Base-by-base conservation (phyloP, 1,140 invertebrate genomes). In the Drosophila arawakana region DNA sequence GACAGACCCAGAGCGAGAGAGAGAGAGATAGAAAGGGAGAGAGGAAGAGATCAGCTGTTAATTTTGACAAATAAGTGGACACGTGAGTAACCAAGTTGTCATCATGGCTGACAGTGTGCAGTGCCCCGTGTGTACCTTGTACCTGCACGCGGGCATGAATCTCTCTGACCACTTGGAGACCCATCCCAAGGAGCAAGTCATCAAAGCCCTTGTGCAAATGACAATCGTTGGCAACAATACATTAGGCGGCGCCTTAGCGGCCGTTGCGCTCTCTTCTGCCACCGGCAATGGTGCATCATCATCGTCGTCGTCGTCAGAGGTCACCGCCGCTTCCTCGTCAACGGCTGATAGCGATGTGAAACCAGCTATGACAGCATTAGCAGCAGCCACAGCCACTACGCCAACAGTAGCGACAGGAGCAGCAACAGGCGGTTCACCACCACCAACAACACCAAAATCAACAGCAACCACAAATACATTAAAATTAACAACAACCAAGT, bases 141-240 rank as follows among this genome's bases (percentile, higher is more conserved):
- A 95, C 91, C 93, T 97, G 52, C 95, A 96, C 72, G 96, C 96
- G 92, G 96, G 96, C 35, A 97, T 97, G 93, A 95, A 95, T 60
- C 92, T 97, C 67, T 95, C 96, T 81, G 94, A 94, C 70, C 96
- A 97, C 92, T 94, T 97, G 88, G 95, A 96, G 82, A 97, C 96
- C 7, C 96, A 97, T 93, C 96, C 96, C 21, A 97, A 97, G 91
- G 96, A 97, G 84, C 96, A 97, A 91, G 96, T 97, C 30, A 97
- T 97, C 73, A 96, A 96, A 85, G 96, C 96, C n/a, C 92, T 97
- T 49, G 94, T 95, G 35, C 93, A 94, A 78, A 81, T 93, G 80
- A 90, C 91, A 37, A 91, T 92, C 39, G 70, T 61, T 25, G 77
- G 77, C 7, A 78, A 76, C 70, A 79, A 73, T 78, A 50, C 58